Evolutionary conservation across 2,888 invertebrate species (phyloP), one percentile per base, ranked within the genome.

Genomic region (Cancer borealis): DNA sequence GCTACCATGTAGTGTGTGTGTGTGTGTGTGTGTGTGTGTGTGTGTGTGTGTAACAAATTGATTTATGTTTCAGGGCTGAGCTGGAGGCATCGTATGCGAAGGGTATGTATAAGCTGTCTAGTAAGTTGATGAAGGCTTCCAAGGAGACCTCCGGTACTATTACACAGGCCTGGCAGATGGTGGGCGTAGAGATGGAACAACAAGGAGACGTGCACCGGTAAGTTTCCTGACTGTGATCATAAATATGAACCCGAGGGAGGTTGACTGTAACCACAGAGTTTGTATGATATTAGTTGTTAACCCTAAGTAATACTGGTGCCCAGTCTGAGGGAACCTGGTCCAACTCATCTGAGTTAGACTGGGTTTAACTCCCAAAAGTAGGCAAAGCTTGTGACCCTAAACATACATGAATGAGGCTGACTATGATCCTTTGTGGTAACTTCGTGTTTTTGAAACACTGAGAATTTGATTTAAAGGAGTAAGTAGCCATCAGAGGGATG

Each of bases 41-140:
- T 60, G 89, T 3, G n/a, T 26, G 49, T 89, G 89, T 49, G 5
- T 84, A 84, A 14, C 84, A 49, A 47, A 30, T 60, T 45, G 10
- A 26, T 60, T 21, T 73, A 46, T 73, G 91, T 45, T 97, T 84
- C 97, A 99, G 99, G 97, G 98, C 99, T 95, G 99, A 99, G 96
- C 97, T 99, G 94, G 99, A 99, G 97, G 97, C 98, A 93, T 98
- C 98, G 96, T 99, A 99, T 96, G 98, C 99, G 92, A 99, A 99
- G 97, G 98, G 98, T 95, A 97, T 99, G 96, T 97, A 98, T 95
- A 99, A 99, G 97, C 97, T 99, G 96, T 98, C 98, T 95, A 97
- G 97, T 88, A 99, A 99, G 97, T 97, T 99, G 96, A 97, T 98
- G 96, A 98, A 98, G 97, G 98, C 98, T 0, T 96, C 97, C 45